Percentiles rank a stretch among this genome's conserved stretches.
Evolutionary conservation across 1,140 invertebrate genomes (phyloP).

Genomic region (Pomacea maculata): DNA sequence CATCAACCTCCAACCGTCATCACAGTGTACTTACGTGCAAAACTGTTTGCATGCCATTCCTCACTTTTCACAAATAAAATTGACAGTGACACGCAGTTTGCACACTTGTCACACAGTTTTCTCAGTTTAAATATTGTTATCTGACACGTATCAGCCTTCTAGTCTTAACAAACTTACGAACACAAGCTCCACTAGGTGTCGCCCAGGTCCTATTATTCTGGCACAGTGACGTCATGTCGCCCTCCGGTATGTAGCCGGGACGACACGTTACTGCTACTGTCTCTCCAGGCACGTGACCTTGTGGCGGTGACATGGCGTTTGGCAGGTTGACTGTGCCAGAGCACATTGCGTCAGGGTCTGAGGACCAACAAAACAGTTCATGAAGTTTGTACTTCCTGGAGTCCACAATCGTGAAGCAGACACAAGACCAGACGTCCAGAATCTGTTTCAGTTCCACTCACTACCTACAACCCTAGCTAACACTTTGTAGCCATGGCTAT

Average conservation of each 20-base stretch:
- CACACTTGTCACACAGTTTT: neutral
- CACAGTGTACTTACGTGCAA: too few species aligned
- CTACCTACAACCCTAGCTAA: too few species aligned
- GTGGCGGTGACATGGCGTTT: conserved; percentile 23
- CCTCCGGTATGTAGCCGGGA: conserved; percentile 65
- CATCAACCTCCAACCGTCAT: too few species aligned
- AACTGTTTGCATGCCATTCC: too few species aligned
- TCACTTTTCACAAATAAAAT: too few species aligned
- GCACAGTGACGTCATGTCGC: conserved; percentile 68
- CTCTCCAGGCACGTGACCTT: conserved; percentile 40
- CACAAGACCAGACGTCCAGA: too few species aligned
- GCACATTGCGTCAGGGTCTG: conserved; percentile 27
- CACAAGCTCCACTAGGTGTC: conserved; percentile 68
- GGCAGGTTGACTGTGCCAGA: conserved; percentile 11
- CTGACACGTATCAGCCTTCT: too few species aligned
- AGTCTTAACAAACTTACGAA: conserved; percentile 61
- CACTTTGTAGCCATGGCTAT: too few species aligned
- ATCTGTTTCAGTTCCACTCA: too few species aligned
- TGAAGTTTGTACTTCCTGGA: too few species aligned
- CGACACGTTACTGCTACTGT: conserved; percentile 50
- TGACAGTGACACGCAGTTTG: too few species aligned
- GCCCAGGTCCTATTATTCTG: conserved; percentile 69
- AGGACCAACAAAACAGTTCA: neutral
- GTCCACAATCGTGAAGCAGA: too few species aligned
- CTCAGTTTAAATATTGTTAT: neutral